Base-by-base conservation (phyloP, 92 coral and sea anemone genomes). In the Pocillopora grandis region DNA sequence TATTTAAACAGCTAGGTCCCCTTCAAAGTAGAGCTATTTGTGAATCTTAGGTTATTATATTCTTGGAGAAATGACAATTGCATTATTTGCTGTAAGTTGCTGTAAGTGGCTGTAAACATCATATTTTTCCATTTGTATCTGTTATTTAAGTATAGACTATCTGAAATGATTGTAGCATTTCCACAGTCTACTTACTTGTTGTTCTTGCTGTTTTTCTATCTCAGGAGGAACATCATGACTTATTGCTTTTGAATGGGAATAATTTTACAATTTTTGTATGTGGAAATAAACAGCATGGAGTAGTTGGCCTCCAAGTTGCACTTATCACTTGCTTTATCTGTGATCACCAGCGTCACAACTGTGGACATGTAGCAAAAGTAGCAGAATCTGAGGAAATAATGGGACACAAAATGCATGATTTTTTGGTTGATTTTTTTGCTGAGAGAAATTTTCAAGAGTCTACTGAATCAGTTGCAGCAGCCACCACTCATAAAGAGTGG, bases 361-460 rank as follows among this genome's bases (percentile, higher is more conserved):
- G 82, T 65, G 72, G 36, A 65, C 82, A 78, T 78, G 82, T 65
- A n/a, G 21, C 21, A 5, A 78, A 78, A 14, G 18, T 78, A 48
- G 7, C 59, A 37, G 42, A 23, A 78, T 78, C 82, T 12, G 82
- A 78, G 73, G 72, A 65, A 16, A 12, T 23, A 23, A 23, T 23
- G 23, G 23, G 23, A 23, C 15, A 60, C 21, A 62, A 78, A 65
- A 78, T 78, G 82, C 72, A 72, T 63, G 82, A 78, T 65, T 78
- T 78, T 11, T 13, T 78, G 72, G 72, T 78, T 0, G 82, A 78
- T 63, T 78, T 78, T 36, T 78, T 78, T 78, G 82, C 82, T 78
- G 82, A 78, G 61, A 78, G 13, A 66, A 19, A 18, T 63, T 63
- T 5, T 59, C 52, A 72, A 35, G 17, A n/a, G 12, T 65, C 69